These are phyloP conservation scores for Aphelocoma coerulescens DNA, from an alignment of 2,113 vertebrate species.

Conservation along the genomic window DNA sequence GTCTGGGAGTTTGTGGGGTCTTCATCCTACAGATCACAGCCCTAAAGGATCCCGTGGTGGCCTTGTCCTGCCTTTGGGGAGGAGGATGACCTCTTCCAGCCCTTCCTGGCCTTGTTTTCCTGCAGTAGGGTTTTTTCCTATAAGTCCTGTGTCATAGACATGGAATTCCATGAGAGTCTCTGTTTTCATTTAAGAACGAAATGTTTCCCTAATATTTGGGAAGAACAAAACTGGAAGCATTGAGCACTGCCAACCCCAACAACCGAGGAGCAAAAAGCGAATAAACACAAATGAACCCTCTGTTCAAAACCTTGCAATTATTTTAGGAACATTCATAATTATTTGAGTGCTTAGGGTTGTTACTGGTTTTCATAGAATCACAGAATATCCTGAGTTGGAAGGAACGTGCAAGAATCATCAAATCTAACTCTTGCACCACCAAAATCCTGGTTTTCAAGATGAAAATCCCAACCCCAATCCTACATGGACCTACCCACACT, in stretches of 20 bases:
- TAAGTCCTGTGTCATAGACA: neutral
- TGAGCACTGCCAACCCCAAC: neutral
- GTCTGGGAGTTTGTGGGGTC: neutral
- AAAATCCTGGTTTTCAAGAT: neutral
- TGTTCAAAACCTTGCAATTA: neutral
- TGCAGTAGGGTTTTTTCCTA: neutral
- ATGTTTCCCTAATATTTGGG: neutral
- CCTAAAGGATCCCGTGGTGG: neutral
- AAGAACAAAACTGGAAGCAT: neutral
- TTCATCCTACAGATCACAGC: neutral
- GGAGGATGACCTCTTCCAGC: neutral
- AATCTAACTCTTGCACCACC: neutral
- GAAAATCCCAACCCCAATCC: neutral
- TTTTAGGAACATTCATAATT: neutral
- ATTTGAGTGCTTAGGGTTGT: neutral
- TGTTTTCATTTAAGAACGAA: conserved; percentile 27
- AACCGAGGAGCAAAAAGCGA: neutral
- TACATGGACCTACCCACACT: too few relatives aligned
- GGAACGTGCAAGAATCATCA: accelerated
- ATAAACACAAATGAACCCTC: neutral
- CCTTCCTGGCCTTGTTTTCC: neutral
- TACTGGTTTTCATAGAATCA: neutral
- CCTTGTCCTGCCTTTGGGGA: neutral
- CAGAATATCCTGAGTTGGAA: neutral
- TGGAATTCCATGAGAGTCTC: neutral